Evolutionary conservation across 2,888 invertebrate genomes (phyloP).

Genomic region (Autographa gamma): DNA sequence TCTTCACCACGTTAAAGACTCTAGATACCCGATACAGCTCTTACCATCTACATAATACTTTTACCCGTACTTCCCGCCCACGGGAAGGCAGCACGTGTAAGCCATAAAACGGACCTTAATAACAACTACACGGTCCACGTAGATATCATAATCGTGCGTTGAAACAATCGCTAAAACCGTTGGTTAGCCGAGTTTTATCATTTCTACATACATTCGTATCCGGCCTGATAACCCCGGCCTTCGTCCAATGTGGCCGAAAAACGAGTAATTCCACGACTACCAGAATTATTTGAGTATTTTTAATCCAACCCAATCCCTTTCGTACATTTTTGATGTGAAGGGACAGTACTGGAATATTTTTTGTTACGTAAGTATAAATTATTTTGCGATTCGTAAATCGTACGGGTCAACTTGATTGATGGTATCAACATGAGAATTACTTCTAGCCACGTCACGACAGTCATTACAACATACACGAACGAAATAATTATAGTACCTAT

Average conservation of each 20-base stretch:
- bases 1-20: too few relatives aligned
- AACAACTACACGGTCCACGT: constrained; percentile 2
- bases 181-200: constrained; percentile 48
- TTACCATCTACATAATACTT: not conserved
- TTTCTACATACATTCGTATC: constrained; percentile 50
- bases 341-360: constrained; percentile 1
- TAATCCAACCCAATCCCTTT: constrained; percentile 12
- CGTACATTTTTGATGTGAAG: constrained; percentile 29
- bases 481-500: not conserved
- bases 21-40: not conserved
- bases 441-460: not conserved
- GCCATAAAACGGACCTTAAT: not conserved
- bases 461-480: not conserved
- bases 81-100: not conserved
- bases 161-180: constrained; percentile 37
- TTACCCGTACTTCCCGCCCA: not conserved
- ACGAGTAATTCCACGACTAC: constrained; percentile 15
- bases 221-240: constrained; percentile 58
- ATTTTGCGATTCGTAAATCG: not conserved
- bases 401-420: not conserved
- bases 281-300: constrained; percentile 32
- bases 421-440: not conserved
- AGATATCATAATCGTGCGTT: constrained; percentile 19
- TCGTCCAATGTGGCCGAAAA: constrained; percentile 21
- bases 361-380: not conserved